Conservation (phyloP, 2,113 vertebrate species). For the Macrotis lagotis region DNA sequence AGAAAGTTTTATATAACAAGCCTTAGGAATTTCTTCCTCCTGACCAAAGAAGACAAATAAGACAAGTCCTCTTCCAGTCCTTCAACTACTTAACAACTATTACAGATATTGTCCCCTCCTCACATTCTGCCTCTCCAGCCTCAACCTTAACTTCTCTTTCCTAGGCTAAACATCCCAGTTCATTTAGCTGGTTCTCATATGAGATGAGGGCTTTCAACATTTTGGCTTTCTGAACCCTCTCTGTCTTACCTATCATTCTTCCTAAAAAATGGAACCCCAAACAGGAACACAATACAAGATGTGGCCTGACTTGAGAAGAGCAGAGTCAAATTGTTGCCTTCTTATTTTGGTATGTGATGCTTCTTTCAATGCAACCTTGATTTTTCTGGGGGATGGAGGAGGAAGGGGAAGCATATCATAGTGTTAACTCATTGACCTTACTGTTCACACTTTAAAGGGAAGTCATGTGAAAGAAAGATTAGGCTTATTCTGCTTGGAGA, state of each 20-base stretch:
- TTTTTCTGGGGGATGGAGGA: not conserved
- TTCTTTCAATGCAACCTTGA: not conserved
- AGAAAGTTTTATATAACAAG: not conserved
- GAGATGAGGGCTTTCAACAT: not conserved
- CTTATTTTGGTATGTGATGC: not conserved
- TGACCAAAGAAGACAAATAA: not conserved
- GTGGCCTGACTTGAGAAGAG: not conserved
- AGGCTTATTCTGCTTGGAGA: not conserved
- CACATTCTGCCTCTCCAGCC: not conserved
- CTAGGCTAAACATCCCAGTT: not conserved
- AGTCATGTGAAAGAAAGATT: not conserved
- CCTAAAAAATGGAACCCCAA: not conserved
- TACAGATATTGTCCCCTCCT: not conserved
- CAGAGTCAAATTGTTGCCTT: not conserved
- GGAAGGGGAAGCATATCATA: not conserved
- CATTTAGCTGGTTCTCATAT: not conserved
- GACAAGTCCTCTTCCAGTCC: not conserved
- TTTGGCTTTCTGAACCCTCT: not conserved
- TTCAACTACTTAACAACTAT: not conserved
- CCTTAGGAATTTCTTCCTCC: not conserved
- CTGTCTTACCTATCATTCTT: not conserved
- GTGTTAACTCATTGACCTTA: not conserved
- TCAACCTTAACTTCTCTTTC: not conserved
- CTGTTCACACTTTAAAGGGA: not conserved
- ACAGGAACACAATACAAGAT: not conserved